phyloP scores from a whole-genome alignment of 1,140 invertebrate genomes.

The Whitmania pigra region DNA sequence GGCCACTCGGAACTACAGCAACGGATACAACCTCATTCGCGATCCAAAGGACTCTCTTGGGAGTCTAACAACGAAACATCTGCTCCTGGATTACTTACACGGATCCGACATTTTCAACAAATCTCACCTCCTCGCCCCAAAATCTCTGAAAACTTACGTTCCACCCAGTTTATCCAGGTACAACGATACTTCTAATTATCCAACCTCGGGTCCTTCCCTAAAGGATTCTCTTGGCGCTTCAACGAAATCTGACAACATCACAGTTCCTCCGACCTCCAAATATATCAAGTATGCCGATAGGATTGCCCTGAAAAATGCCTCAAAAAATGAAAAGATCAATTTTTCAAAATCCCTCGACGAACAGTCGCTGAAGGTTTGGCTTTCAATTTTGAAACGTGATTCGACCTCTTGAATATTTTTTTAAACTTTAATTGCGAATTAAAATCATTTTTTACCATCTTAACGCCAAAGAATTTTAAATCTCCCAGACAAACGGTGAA shows the following conservation, averaged over 20 bases:
- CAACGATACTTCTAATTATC: neutral
- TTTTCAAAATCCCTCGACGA: too few species aligned
- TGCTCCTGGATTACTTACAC: neutral
- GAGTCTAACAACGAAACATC: slow-evolving; percentile 2
- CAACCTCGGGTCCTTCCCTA: neutral
- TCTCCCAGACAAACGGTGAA: too few species aligned
- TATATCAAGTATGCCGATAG: too few species aligned
- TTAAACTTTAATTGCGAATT: too few species aligned
- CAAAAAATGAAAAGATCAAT: too few species aligned
- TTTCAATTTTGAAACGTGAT: too few species aligned
- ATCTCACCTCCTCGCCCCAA: neutral
- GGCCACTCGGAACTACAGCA: slow-evolving; percentile 7
- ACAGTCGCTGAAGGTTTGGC: too few species aligned
- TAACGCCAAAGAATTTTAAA: too few species aligned
- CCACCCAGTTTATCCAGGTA: neutral
- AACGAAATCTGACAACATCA: neutral
- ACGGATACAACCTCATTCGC: neutral
- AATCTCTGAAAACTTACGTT: slow-evolving; percentile 9
- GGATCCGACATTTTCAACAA: slow-evolving; percentile 9
- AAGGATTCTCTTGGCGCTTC: neutral
- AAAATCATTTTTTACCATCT: too few species aligned
- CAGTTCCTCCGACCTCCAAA: too few species aligned
- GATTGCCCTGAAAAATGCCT: too few species aligned
- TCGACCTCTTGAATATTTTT: too few species aligned
- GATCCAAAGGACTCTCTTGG: neutral